These are phyloP conservation scores for Agrotis ipsilon DNA, from an alignment of 2,888 invertebrate species.

Conservation along the genomic window DNA sequence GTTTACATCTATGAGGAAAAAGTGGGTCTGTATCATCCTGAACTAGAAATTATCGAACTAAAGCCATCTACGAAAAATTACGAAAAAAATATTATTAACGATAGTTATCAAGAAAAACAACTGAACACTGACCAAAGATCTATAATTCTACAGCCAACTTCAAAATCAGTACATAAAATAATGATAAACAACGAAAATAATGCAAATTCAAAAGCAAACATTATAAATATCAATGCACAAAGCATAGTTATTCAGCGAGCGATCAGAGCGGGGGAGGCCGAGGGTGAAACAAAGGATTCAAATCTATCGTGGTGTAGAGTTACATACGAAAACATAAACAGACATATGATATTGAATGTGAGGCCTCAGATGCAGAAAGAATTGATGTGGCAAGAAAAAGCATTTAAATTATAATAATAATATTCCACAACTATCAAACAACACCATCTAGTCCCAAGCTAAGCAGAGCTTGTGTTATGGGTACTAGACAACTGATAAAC, in stretches of 20 bases:
- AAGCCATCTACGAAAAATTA: too few relatives aligned
- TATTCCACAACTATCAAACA: too few relatives aligned
- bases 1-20: too few relatives aligned
- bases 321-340: constrained; percentile 72
- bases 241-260: constrained; percentile 42
- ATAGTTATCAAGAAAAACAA: not conserved
- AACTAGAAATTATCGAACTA: too few relatives aligned
- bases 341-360: constrained; percentile 67
- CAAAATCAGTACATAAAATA: not conserved
- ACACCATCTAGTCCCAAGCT: too few relatives aligned
- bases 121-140: too few relatives aligned
- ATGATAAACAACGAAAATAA: constrained; percentile 14
- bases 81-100: too few relatives aligned
- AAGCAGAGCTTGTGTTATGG: too few relatives aligned
- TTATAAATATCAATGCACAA: constrained; percentile 48
- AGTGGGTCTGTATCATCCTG: too few relatives aligned
- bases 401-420: too few relatives aligned
- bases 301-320: constrained; percentile 73
- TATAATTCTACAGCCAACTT: not conserved
- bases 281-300: constrained; percentile 64
- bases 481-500: too few relatives aligned
- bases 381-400: constrained; percentile 45
- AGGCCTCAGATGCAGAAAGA: constrained; percentile 14
- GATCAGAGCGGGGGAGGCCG: constrained; percentile 34
- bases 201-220: constrained; percentile 45